Conservation (phyloP, 2,888 invertebrate genomes). For the Caenorhabditis becei region DNA sequence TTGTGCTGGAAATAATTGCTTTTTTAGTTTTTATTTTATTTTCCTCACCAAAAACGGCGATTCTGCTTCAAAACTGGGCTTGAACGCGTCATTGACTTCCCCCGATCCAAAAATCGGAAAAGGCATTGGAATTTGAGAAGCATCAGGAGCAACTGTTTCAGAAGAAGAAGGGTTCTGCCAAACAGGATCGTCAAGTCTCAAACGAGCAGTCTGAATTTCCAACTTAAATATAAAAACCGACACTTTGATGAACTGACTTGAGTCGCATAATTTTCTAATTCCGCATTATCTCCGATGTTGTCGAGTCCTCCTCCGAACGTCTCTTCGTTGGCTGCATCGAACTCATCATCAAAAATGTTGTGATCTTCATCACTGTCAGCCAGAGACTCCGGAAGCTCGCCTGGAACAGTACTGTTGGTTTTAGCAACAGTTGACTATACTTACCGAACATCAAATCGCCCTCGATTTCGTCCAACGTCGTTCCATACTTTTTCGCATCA, state of each 20-base stretch:
- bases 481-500: slow-evolving; percentile 55
- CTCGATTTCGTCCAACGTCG: slow-evolving; percentile 60
- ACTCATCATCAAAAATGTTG: slow-evolving; percentile 65
- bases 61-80: slow-evolving; percentile 45
- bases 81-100: slow-evolving; percentile 6
- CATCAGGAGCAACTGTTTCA: slow-evolving; percentile 65
- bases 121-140: slow-evolving; percentile 73
- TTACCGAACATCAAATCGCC: slow-evolving; percentile 62
- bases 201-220: slow-evolving; percentile 71
- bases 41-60: slow-evolving; percentile 39
- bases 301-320: slow-evolving; percentile 76
- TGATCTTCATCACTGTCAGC: slow-evolving; percentile 54
- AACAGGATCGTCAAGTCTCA: slow-evolving; percentile 70
- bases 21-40: background rate
- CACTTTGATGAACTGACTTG: slow-evolving; percentile 52
- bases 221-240: background rate
- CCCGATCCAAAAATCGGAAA: slow-evolving; percentile 51
- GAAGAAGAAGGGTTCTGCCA: slow-evolving; percentile 67
- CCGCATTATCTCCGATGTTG: slow-evolving; percentile 59
- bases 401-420: slow-evolving; percentile 2
- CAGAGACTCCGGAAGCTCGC: slow-evolving; percentile 48
- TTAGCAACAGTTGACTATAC: background rate
- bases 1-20: slow-evolving; percentile 14
- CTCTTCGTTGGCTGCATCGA: slow-evolving; percentile 79
- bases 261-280: slow-evolving; percentile 74